Conservation (phyloP, 2,888 invertebrate genomes). For the Mimumesa dahlbomi region DNA sequence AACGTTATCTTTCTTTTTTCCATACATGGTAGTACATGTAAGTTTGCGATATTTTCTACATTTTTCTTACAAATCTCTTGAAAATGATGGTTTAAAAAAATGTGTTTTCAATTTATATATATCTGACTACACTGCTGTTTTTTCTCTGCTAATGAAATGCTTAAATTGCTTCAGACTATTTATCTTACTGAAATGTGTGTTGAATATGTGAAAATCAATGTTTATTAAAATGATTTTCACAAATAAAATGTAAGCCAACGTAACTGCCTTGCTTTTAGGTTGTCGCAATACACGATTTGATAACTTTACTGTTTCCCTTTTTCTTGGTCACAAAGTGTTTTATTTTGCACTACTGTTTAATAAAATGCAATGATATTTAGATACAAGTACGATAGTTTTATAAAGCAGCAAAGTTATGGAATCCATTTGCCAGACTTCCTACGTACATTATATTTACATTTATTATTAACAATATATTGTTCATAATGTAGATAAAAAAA, state of each 20-base stretch:
- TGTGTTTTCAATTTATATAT: conserved; percentile 15
- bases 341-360: conserved; percentile 1
- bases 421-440: conserved; percentile 40
- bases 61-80: conserved; percentile 24
- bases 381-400: conserved; percentile 16
- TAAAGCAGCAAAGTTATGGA: conserved; percentile 34
- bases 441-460: conserved; percentile 43
- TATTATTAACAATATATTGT: conserved; percentile 39
- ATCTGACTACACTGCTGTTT: conserved; percentile 13
- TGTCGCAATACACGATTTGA: conserved; percentile 17
- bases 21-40: conserved; percentile 21
- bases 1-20: conserved; percentile 13
- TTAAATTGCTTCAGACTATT: conserved; percentile 34
- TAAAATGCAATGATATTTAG: conserved; percentile 13
- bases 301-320: conserved; percentile 24
- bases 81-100: conserved; percentile 16
- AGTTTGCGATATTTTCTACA: conserved; percentile 16
- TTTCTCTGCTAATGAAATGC: conserved; percentile 10
- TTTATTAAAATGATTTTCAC: conserved; percentile 15
- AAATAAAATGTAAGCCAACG: conserved; percentile 6
- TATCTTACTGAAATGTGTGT: conserved; percentile 21
- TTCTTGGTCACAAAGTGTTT: too few species aligned
- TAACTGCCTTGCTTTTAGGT: conserved; percentile 30
- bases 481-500: conserved; percentile 57
- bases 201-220: conserved; percentile 15